A percentile compares a stretch with the other conserved stretches of the same genome.
These are phyloP conservation scores for Ctenopoma kingsleyae DNA, from an alignment of 2,797 vertebrate genomes.

Conservation along the genomic window DNA sequence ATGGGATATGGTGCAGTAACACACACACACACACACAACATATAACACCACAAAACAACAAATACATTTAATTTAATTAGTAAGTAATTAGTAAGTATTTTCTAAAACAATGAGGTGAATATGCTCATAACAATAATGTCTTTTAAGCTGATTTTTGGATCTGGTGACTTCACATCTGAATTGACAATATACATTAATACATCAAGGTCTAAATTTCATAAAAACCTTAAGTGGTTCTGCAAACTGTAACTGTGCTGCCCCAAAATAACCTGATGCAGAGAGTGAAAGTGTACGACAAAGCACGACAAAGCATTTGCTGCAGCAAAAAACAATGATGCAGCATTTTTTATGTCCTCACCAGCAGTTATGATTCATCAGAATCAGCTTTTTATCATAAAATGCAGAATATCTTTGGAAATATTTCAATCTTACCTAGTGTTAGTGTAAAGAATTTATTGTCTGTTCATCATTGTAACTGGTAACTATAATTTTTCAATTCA, in stretches of 20 bases:
- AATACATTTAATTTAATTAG: too few species aligned
- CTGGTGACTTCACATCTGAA: too few species aligned
- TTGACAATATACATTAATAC: too few species aligned
- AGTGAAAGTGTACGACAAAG: neutral
- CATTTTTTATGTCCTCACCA: neutral
- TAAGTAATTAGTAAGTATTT: too few species aligned
- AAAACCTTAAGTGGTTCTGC: too few species aligned
- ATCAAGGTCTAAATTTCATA: too few species aligned
- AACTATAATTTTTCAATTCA: neutral
- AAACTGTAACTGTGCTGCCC: neutral
- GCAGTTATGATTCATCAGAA: neutral
- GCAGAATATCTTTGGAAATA: neutral
- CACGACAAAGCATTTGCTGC: constrained; percentile 8
- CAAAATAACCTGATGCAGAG: neutral
- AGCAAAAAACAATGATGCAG: constrained; percentile 31
- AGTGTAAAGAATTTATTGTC: neutral
- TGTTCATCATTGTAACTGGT: neutral
- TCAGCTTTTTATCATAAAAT: neutral
- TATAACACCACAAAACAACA: too few species aligned
- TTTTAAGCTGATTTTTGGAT: too few species aligned
- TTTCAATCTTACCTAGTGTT: neutral
- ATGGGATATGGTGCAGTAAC: constrained; percentile 36
- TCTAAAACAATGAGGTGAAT: too few species aligned
- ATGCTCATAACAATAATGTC: too few species aligned
- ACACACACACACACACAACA: constrained; percentile 12